These are phyloP conservation scores for Psephotus haematonotus DNA, from an alignment of 2,113 vertebrate species.

Conservation along the genomic window DNA sequence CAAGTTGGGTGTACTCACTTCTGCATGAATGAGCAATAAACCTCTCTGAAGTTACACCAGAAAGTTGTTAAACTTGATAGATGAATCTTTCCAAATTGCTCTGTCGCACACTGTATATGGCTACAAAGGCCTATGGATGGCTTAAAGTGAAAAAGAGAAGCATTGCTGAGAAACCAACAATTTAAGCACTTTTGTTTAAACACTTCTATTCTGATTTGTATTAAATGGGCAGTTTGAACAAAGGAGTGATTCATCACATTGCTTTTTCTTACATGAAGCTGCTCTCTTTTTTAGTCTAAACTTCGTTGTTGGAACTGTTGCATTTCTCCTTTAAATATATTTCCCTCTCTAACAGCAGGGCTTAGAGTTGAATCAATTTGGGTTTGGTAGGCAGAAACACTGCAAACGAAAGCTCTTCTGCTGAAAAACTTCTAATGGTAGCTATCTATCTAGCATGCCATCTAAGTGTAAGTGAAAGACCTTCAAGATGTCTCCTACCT, in stretches of 20 bases:
- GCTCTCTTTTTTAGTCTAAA: neutral
- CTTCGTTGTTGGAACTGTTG: neutral
- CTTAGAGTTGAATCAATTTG: neutral
- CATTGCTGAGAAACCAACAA: neutral
- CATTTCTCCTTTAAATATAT: neutral
- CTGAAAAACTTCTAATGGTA: neutral
- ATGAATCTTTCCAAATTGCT: conserved; percentile 73
- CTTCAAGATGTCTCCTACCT: neutral
- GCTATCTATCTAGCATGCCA: neutral
- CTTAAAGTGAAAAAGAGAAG: conserved; percentile 32
- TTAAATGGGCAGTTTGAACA: neutral
- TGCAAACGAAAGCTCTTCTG: neutral
- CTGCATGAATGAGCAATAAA: conserved; percentile 97
- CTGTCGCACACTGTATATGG: conserved; percentile 4
- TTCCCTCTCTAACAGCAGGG: neutral
- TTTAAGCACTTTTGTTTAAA: conserved; percentile 41
- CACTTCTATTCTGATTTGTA: neutral
- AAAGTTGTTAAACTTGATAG: conserved; percentile 90
- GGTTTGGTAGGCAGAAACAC: neutral
- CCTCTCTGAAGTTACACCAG: conserved; percentile 87
- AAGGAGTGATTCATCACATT: neutral
- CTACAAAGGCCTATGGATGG: conserved; percentile 38
- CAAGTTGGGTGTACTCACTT: conserved; percentile 88
- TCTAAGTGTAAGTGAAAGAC: neutral
- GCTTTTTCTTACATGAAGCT: neutral